phyloP scores from a whole-genome alignment of 23 tunicate genomes.

The Ciona savignyi region DNA sequence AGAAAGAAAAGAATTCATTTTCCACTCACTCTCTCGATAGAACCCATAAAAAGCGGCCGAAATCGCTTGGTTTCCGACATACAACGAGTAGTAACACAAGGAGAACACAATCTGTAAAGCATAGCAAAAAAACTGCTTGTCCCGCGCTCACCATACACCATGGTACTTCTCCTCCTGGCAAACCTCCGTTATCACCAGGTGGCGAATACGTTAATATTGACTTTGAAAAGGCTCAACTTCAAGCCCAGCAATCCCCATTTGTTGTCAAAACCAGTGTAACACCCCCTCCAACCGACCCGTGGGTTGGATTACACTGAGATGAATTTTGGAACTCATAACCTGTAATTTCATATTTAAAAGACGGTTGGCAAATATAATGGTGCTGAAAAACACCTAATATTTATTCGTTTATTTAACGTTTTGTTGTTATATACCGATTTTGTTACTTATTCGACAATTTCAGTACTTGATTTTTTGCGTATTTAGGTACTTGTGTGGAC shows the following conservation, averaged over 20 bases:
- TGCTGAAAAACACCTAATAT: no score
- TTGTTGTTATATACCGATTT: no score
- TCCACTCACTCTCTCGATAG: constrained; percentile 41
- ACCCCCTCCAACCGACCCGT: no score
- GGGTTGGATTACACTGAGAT: no score
- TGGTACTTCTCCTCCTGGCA: not conserved
- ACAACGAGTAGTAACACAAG: constrained; percentile 4
- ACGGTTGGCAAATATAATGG: no score
- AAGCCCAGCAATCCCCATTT: constrained; percentile 18
- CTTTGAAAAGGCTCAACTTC: constrained; percentile 49
- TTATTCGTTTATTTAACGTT: no score
- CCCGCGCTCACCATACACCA: not conserved
- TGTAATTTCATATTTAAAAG: no score
- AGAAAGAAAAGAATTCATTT: constrained; percentile 6
- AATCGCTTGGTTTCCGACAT: constrained; percentile 5
- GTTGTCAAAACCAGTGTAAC: not conserved
- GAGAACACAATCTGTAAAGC: constrained; percentile 21
- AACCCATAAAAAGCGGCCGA: constrained; percentile 28
- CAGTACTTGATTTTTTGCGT: no score
- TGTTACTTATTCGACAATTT: no score
- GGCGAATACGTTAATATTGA: constrained; percentile 83
- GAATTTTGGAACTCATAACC: no score
- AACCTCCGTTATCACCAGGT: constrained; percentile 30
- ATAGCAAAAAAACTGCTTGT: constrained; percentile 19
- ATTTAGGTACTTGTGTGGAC: no score